Percentiles rank a stretch among this genome's conserved stretches.
Evolutionary conservation across 2,888 invertebrate species (phyloP).

Genomic region (Papilio demoleus): DNA sequence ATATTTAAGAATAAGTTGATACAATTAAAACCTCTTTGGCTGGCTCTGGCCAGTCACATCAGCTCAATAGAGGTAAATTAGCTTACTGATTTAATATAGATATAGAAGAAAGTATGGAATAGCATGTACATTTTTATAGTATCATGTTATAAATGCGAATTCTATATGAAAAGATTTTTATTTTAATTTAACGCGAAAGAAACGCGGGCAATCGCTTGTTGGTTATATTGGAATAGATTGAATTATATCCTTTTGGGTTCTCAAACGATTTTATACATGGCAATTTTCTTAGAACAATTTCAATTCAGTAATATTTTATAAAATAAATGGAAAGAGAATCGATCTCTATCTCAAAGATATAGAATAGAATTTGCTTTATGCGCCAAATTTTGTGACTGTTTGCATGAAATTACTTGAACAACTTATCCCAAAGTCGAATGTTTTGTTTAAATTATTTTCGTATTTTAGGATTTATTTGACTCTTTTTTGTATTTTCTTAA

Average conservation of each 20-base stretch:
- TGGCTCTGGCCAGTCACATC: too few species aligned
- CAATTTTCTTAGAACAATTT: conserved; percentile 11
- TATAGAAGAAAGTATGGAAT: too few species aligned
- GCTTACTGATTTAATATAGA: too few species aligned
- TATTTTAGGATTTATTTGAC: conserved; percentile 1
- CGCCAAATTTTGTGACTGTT: conserved; percentile 12
- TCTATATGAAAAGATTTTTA: too few species aligned
- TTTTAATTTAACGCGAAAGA: too few species aligned
- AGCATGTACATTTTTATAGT: too few species aligned
- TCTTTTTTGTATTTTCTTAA: background rate
- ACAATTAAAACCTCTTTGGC: too few species aligned
- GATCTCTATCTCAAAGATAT: background rate
- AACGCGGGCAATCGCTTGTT: too few species aligned
- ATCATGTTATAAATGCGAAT: too few species aligned
- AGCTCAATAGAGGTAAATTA: too few species aligned
- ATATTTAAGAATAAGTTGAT: too few species aligned
- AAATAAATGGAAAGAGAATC: background rate
- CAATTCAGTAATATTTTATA: conserved; percentile 15
- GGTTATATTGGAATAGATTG: too few species aligned
- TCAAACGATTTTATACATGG: conserved; percentile 15
- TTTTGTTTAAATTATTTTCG: conserved; percentile 34
- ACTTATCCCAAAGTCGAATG: background rate
- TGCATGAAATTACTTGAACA: conserved; percentile 23
- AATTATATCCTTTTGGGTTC: conserved; percentile 16
- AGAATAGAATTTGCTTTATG: conserved; percentile 4